phyloP scores from a whole-genome alignment of 2,888 invertebrate genomes.

The Chironomus riparius region DNA sequence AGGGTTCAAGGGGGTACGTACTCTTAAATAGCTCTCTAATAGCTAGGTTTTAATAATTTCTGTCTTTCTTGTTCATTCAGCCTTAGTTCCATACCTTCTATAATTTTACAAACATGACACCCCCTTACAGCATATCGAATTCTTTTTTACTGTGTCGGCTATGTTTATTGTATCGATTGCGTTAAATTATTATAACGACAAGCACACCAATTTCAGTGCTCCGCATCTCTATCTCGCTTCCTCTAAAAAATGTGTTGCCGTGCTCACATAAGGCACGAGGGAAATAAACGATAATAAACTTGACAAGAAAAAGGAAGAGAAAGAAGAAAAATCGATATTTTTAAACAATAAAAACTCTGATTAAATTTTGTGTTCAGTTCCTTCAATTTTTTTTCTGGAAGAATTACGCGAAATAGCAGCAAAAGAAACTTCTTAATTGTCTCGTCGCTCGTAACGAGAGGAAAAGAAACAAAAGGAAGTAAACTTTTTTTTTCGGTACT shows the following conservation, averaged over 20 bases:
- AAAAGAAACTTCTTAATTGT: background rate
- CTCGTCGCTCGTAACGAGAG: background rate
- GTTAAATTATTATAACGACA: constrained; percentile 12
- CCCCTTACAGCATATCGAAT: background rate
- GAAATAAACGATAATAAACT: constrained; percentile 7
- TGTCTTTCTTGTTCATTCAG: no score
- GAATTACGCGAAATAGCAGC: background rate
- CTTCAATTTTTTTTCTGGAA: background rate
- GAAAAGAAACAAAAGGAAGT: background rate
- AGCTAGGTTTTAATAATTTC: no score
- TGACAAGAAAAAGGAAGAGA: background rate
- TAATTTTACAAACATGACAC: no score
- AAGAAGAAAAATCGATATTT: background rate
- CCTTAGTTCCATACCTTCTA: no score
- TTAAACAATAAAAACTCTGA: constrained; percentile 1
- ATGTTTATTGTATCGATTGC: constrained; percentile 3
- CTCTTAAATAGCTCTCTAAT: no score
- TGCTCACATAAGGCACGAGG: background rate
- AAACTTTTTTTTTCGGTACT: background rate
- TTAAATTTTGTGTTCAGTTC: background rate
- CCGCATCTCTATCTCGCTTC: no score
- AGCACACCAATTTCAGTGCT: background rate
- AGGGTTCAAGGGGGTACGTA: no score
- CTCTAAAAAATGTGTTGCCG: background rate
- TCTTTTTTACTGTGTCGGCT: background rate